A percentile compares a stretch with the other conserved stretches of the same genome.
Conservation (phyloP, 23 tunicate genomes). For the Halocynthia aurantium region DNA sequence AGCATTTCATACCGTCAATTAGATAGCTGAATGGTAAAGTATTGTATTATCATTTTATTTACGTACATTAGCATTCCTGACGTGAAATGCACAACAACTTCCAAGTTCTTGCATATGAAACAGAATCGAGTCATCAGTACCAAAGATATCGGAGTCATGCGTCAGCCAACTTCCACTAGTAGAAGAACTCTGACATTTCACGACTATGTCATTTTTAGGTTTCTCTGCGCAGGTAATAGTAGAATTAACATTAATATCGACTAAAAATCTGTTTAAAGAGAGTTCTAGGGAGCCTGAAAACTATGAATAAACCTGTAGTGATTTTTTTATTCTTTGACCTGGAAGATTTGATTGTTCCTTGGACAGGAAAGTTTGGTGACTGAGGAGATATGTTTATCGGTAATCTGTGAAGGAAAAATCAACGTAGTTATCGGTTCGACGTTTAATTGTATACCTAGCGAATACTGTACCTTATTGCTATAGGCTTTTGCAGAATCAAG, state of each 20-base stretch:
- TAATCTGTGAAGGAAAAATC: not conserved
- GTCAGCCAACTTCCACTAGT: conserved; percentile 59
- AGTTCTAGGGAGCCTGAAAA: no score
- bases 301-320: no score
- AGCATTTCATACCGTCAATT: no score
- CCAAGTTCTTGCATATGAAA: conserved; percentile 62
- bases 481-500: conserved; percentile 43
- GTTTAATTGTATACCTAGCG: not conserved
- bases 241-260: no score
- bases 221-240: no score
- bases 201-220: conserved; percentile 31
- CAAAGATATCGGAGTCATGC: conserved; percentile 50
- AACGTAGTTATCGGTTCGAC: no score
- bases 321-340: no score
- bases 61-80: not conserved
- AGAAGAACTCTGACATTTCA: conserved; percentile 27
- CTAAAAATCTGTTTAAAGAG: no score
- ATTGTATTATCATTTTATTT: not conserved
- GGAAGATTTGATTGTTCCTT: no score
- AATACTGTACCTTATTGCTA: conserved; percentile 46
- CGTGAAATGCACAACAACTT: conserved; percentile 70
- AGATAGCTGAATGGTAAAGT: no score
- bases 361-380: no score
- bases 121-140: conserved; percentile 68
- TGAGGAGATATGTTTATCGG: not conserved